Evolutionary conservation across 2,888 invertebrate species (phyloP), one percentile per base, ranked within the genome.

Genomic region (Melanotus villosus): DNA sequence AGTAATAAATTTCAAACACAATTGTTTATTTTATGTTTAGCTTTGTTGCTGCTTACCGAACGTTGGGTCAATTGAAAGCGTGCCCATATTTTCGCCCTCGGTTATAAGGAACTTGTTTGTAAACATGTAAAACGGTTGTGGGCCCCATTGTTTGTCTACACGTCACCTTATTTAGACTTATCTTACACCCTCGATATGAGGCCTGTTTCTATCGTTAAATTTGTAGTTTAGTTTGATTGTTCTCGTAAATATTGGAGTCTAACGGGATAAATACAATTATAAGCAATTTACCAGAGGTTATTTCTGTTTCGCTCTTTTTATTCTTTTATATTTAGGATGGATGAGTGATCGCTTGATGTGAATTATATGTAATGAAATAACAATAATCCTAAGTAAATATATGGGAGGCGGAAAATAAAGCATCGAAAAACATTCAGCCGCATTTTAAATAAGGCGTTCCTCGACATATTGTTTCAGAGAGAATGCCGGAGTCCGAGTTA

Each of bases 381-480:
- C 16, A 60, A 32, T 60, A 47, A 32, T 60, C 45, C 21, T 64
- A 56, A 36, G 26, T 21, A 64, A 64, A 64, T 56, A 64, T 21
- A 14, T 12, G 52, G 47, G 14, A 50, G 32, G 14, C 19, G 30
- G 34, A 32, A 65, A 59, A 73, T 65, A 75, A 76, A 73, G 68
- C 63, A 73, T 58, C 47, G 66, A 73, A 66, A 70, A 68, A 63
- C 60, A 73, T 65, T 68, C 62, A 65, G 71, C 70, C 73, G 75
- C 74, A 76, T 77, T 77, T 76, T 77, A 76, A 76, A 74, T 70
- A 72, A 74, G 74, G 72, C 74, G 73, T 71, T 74, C 74, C 70
- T 70, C 69, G 72, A 73, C 76, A 75, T 77, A 76, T 76, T 77
- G 76, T 76, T 76, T 75, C 73, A 76, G 70, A 73, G 75, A 66